These are phyloP conservation scores for Pachycephus smyrnensis DNA, from an alignment of 2,888 invertebrate genomes.

Conservation along the genomic window DNA sequence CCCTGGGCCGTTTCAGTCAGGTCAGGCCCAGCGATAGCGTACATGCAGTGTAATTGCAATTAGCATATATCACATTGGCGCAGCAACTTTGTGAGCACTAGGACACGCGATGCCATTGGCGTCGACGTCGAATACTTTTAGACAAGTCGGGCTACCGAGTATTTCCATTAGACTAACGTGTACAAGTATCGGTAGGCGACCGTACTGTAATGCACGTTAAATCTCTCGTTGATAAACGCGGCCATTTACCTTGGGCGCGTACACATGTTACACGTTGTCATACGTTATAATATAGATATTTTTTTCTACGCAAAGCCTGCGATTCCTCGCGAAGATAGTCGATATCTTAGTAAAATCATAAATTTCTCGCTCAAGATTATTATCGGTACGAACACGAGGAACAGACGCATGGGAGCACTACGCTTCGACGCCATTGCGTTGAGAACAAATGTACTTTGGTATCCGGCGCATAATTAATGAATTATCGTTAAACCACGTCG, in stretches of 20 bases:
- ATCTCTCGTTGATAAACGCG: not conserved
- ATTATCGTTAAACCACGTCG: conserved; percentile 17
- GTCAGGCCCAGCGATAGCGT: conserved; percentile 42
- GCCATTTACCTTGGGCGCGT: not conserved
- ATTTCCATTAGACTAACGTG: not conserved
- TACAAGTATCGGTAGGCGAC: not conserved
- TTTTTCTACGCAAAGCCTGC: not conserved
- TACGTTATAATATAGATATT: not conserved
- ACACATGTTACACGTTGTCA: not conserved
- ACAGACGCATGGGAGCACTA: not conserved
- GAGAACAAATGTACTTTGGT: conserved; percentile 5
- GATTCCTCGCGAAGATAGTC: not conserved
- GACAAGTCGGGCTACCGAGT: not conserved
- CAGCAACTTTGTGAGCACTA: conserved; percentile 27
- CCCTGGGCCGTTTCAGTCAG: conserved; percentile 37
- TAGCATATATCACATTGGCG: conserved; percentile 62
- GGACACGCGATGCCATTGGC: conserved; percentile 51
- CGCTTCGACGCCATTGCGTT: conserved; percentile 1
- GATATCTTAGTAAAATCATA: not conserved
- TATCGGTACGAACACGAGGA: not conserved
- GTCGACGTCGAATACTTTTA: conserved; percentile 16
- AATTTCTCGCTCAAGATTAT: not conserved
- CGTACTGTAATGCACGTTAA: not conserved
- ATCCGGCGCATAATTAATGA: conserved; percentile 13
- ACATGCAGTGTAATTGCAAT: conserved; percentile 59